phyloP scores from a whole-genome alignment of 1,140 invertebrate genomes.

The Nymphalis io region DNA sequence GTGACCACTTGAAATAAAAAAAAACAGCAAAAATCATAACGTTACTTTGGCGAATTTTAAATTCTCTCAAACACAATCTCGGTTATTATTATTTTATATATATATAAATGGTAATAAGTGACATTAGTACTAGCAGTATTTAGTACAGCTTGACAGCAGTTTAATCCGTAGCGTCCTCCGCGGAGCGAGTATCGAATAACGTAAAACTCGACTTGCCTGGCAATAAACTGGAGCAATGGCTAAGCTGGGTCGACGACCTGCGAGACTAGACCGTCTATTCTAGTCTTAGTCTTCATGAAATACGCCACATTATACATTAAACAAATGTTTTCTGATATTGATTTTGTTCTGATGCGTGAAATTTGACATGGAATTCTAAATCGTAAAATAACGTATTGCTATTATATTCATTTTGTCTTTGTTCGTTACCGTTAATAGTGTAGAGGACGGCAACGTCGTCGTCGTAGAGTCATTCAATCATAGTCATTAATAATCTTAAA shows the following conservation, averaged over 20 bases:
- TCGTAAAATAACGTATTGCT: background rate
- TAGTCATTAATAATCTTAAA: too few relatives aligned
- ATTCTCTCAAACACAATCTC: too few relatives aligned
- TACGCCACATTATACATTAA: background rate
- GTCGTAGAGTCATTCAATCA: too few relatives aligned
- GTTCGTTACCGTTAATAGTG: too few relatives aligned
- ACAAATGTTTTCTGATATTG: background rate
- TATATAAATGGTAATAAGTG: too few relatives aligned
- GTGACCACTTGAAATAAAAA: too few relatives aligned
- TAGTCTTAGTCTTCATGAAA: slow-evolving; percentile 13
- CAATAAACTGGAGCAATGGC: slow-evolving; percentile 21
- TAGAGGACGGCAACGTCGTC: too few relatives aligned
- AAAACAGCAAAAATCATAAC: too few relatives aligned
- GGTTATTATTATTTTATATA: too few relatives aligned
- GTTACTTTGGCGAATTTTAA: too few relatives aligned
- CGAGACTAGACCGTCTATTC: slow-evolving; percentile 10
- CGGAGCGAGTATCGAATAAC: slow-evolving; percentile 12
- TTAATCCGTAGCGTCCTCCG: slow-evolving; percentile 6
- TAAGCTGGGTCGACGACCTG: slow-evolving; percentile 19
- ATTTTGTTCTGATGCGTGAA: background rate
- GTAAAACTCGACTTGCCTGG: slow-evolving; percentile 16
- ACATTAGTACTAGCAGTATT: too few relatives aligned
- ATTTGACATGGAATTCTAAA: background rate
- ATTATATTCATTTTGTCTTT: background rate
- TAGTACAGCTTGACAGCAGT: slow-evolving; percentile 12